Base-by-base conservation (phyloP, 2,888 invertebrate species). In the Pristionchus maxplancki region DNA sequence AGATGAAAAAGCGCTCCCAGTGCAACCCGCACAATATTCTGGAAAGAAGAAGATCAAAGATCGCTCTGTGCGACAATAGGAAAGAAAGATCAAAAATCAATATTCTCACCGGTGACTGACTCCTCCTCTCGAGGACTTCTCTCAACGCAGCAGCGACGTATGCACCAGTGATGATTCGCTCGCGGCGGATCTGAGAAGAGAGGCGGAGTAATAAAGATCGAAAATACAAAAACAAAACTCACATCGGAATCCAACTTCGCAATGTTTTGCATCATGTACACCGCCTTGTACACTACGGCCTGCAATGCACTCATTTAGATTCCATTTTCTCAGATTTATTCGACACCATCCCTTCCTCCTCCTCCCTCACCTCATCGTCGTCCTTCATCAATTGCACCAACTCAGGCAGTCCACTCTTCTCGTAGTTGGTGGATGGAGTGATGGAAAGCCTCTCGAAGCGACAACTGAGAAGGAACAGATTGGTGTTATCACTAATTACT, bases 371-470 rank as follows among this genome's bases (percentile, higher is more conserved):
- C 83, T 92, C 92, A 84, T 93, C 93, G 15, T 88, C 88, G 88
- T 94, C 94, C 48, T 91, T 93, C 88, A 93, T 92, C 28, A 94
- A 85, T 67, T 92, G 91, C 15, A 93, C 91, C 37, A 94, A 88
- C 58, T 93, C 92, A 9, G 94, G 93, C 44, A 94, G 88, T 62
- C 88, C 88, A n/a, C 78, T 78, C 31, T 31, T 24, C 15, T 88
- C 88, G 28, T 78, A 81, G 24, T 88, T 78, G 9, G 81, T 81
- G 2, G 88, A 78, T 0, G 88, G 88, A 28, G 40, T 15, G 8
- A 88, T 53, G 28, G 88, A 88, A 15, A 88, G 62, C 17, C 88
- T 53, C 37, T 88, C 88, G 81, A 88, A 88, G 6, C 88, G 88
- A 81, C 81, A 37, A 24, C 88, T 88, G 44, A 78, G 37, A 50